Percentiles rank a stretch among this genome's conserved stretches.
These are phyloP conservation scores for Phalacrocorax pelagicus DNA, from an alignment of 2,113 vertebrate species.

Conservation along the genomic window DNA sequence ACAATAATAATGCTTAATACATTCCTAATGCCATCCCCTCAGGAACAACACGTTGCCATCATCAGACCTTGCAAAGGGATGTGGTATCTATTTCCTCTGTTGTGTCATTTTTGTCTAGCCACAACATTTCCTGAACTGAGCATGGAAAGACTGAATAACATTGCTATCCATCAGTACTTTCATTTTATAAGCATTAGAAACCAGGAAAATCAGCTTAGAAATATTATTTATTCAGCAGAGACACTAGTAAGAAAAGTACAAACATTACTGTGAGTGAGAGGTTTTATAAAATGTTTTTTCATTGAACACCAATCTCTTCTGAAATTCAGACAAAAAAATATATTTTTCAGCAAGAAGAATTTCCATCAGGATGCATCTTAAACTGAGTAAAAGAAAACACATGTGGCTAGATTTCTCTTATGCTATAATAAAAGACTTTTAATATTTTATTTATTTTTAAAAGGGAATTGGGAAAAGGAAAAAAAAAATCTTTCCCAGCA, in stretches of 20 bases:
- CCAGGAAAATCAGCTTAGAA: neutral
- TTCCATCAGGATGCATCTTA: neutral
- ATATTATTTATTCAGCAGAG: neutral
- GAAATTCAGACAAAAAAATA: neutral
- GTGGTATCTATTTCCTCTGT: neutral
- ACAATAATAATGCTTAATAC: neutral
- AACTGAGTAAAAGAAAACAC: neutral
- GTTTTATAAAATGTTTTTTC: conserved; percentile 7
- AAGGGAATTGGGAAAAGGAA: neutral
- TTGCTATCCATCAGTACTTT: neutral
- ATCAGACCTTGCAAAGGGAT: neutral
- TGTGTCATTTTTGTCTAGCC: neutral
- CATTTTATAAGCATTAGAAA: neutral
- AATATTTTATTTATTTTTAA: neutral
- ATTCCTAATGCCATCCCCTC: neutral
- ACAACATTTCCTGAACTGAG: neutral
- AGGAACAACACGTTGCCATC: neutral
- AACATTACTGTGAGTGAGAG: neutral
- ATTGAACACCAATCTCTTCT: neutral
- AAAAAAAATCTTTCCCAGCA: neutral
- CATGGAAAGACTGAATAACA: neutral
- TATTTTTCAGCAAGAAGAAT: neutral
- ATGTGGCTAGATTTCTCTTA: neutral
- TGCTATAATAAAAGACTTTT: neutral
- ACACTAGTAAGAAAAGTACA: neutral